Percentiles rank a stretch among this genome's conserved stretches.
Conservation (phyloP, 1,140 invertebrate species). For the Hypothenemus hampei region DNA sequence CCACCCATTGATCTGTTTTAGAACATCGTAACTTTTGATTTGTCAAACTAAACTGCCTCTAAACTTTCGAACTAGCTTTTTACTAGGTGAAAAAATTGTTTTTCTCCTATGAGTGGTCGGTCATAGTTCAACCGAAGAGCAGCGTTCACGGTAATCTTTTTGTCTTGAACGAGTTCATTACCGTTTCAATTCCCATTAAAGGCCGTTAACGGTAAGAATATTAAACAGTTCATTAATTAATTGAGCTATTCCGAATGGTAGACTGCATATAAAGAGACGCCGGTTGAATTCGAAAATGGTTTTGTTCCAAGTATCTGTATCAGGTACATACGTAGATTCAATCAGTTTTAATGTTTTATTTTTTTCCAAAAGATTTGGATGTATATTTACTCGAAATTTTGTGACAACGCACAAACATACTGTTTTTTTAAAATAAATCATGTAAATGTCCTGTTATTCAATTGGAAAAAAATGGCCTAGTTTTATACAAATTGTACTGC, state of each 20-base stretch:
- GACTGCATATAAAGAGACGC: slow-evolving; percentile 17
- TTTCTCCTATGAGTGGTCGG: slow-evolving; percentile 6
- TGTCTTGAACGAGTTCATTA: slow-evolving; percentile 23
- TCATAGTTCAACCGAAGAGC: slow-evolving; percentile 4
- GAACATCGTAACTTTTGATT: no score
- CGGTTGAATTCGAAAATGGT: slow-evolving; percentile 12
- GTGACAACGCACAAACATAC: no score
- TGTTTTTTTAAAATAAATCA: not conserved
- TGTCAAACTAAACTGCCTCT: no score
- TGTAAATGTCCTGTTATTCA: not conserved
- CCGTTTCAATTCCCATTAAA: slow-evolving; percentile 26
- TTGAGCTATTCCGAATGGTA: slow-evolving; percentile 17
- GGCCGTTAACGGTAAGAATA: slow-evolving; percentile 21
- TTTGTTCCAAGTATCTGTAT: not conserved
- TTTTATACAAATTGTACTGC: not conserved
- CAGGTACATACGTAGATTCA: no score
- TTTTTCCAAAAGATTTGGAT: no score
- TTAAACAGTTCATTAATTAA: slow-evolving; percentile 24
- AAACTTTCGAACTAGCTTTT: no score
- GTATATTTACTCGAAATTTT: no score
- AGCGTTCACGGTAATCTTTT: slow-evolving; percentile 19
- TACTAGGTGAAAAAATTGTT: slow-evolving; percentile 14
- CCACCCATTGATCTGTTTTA: no score
- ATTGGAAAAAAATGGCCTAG: slow-evolving; percentile 9
- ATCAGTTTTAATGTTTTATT: no score